These are phyloP conservation scores for Trididemnum clinides DNA, from an alignment of 23 tunicate genomes.

Conservation along the genomic window DNA sequence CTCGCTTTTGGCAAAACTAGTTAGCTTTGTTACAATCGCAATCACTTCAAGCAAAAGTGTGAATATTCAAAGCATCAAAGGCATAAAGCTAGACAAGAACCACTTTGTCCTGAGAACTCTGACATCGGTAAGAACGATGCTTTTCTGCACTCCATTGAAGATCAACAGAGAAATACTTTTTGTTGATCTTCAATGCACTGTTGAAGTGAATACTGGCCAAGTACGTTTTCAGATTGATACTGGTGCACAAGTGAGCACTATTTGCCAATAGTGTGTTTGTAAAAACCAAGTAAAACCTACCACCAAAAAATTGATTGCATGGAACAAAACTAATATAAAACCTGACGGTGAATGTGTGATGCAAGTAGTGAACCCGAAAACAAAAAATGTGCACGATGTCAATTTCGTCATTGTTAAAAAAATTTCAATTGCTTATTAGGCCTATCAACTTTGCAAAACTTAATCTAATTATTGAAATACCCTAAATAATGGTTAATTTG, in stretches of 20 bases:
- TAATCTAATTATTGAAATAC: not conserved
- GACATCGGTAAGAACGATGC: slow-evolving; percentile 5
- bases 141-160: not conserved
- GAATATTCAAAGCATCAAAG: not conserved
- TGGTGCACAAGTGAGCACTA: slow-evolving; percentile 27
- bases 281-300: slow-evolving; percentile 14
- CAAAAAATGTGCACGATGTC: not conserved
- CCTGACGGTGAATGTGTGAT: slow-evolving; percentile 14
- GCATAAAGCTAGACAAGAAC: not conserved
- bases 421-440: slow-evolving; percentile 13
- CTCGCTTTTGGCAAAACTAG: not conserved
- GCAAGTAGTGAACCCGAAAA: not conserved
- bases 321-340: slow-evolving; percentile 29
- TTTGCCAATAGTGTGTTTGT: slow-evolving; percentile 17
- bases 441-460: not conserved
- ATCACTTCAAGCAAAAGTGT: slow-evolving; percentile 2
- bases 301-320: not conserved
- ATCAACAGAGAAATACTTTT: not conserved
- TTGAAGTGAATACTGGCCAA: slow-evolving; percentile 12
- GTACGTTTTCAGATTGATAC: slow-evolving; percentile 30
- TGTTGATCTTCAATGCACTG: not conserved
- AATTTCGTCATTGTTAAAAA: slow-evolving; percentile 29
- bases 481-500: not conserved
- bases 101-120: not conserved
- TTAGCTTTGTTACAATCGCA: not conserved